Evolutionary conservation across 2,113 vertebrate genomes (phyloP).

Genomic region (Callionymus lyra): DNA sequence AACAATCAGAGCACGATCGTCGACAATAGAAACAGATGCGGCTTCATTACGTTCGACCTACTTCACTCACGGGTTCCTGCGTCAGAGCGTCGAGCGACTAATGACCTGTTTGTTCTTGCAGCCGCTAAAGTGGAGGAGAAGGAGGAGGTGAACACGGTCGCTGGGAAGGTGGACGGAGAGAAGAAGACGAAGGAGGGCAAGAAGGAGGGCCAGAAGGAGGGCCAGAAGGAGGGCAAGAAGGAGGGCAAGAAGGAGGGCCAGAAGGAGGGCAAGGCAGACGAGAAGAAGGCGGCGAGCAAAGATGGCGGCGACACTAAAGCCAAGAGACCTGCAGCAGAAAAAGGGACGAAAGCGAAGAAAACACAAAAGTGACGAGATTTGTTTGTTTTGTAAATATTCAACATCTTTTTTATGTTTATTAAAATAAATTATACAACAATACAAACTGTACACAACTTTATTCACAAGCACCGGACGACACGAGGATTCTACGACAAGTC

Average conservation of each 20-base stretch:
- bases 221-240: slow-evolving; percentile 53
- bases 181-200: slow-evolving; percentile 57
- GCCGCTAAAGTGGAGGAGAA: slow-evolving; percentile 57
- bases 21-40: slow-evolving; percentile 29
- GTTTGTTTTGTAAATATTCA: neutral
- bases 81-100: neutral
- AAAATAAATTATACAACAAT: slow-evolving; percentile 21
- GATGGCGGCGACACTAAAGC: slow-evolving; percentile 21
- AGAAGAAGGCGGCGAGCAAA: slow-evolving; percentile 45
- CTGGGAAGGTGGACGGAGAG: slow-evolving; percentile 62
- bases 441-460: slow-evolving; percentile 29
- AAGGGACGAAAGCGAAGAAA: slow-evolving; percentile 48
- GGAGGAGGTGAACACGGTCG: slow-evolving; percentile 59
- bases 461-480: neutral
- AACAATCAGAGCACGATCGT: slow-evolving; percentile 33
- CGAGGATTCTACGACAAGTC: too few relatives aligned
- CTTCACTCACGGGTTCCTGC: slow-evolving; percentile 3
- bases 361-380: too few relatives aligned
- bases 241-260: slow-evolving; percentile 52
- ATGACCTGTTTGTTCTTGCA: slow-evolving; percentile 15
- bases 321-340: slow-evolving; percentile 31
- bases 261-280: slow-evolving; percentile 56
- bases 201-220: slow-evolving; percentile 56
- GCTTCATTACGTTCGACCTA: slow-evolving; percentile 32
- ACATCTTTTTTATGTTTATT: neutral